Conservation (phyloP, 2,888 invertebrate species). For the Lithophane socia region DNA sequence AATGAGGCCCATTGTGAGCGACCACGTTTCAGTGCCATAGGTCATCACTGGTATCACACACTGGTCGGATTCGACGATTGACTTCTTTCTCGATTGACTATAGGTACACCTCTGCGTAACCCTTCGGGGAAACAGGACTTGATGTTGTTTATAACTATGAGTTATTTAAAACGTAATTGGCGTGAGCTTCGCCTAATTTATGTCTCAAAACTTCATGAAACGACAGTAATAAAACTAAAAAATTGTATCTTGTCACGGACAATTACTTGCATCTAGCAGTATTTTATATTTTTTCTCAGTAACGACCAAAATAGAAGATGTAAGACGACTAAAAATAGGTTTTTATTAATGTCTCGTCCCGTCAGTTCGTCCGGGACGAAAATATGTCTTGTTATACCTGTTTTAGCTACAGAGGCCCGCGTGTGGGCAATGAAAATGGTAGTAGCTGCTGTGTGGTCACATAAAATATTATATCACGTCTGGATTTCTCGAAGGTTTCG, state of each 20-base stretch:
- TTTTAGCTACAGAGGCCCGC: conserved; percentile 7
- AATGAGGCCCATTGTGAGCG: too few species aligned
- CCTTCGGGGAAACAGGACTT: not conserved
- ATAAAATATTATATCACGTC: too few species aligned
- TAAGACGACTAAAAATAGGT: conserved; percentile 12
- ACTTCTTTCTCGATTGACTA: too few species aligned
- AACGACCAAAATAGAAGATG: conserved; percentile 36
- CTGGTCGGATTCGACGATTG: too few species aligned
- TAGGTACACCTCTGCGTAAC: too few species aligned
- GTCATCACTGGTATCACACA: too few species aligned
- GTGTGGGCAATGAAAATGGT: not conserved
- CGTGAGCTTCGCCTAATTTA: not conserved
- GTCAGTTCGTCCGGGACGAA: conserved; percentile 8
- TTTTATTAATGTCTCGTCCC: conserved; percentile 38
- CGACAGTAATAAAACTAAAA: not conserved
- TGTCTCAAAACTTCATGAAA: not conserved
- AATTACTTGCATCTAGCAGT: conserved; percentile 7
- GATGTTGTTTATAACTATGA: not conserved
- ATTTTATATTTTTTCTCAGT: conserved; percentile 11
- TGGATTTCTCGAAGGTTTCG: too few species aligned
- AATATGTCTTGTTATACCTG: conserved; percentile 6
- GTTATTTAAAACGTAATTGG: not conserved
- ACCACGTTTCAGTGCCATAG: too few species aligned
- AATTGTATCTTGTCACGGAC: conserved; percentile 10
- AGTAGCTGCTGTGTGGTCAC: not conserved